phyloP scores from a whole-genome alignment of 2,888 invertebrate genomes.

The Thymelicus lineola region DNA sequence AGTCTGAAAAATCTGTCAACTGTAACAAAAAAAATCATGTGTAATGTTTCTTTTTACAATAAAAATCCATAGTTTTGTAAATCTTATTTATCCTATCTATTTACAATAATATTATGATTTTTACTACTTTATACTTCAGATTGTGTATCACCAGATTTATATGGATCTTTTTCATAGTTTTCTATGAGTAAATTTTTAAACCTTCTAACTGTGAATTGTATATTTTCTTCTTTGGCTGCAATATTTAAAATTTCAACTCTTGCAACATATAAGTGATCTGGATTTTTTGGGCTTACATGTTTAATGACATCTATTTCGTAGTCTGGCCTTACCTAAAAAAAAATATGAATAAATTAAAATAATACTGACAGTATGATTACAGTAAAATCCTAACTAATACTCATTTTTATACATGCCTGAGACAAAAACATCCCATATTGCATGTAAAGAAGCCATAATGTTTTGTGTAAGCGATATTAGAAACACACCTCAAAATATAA shows the following conservation, averaged over 20 bases:
- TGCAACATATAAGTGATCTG: constrained; percentile 88
- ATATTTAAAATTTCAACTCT: constrained; percentile 87
- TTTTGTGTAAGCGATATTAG: too few relatives aligned
- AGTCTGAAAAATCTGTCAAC: neutral
- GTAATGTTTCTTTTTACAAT: neutral
- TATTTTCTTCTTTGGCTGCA: constrained; percentile 81
- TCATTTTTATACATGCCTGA: too few relatives aligned
- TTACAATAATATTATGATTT: constrained; percentile 30
- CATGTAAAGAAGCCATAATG: too few relatives aligned
- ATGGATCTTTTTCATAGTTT: constrained; percentile 87
- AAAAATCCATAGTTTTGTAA: neutral
- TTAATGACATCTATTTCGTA: constrained; percentile 93
- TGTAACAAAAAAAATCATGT: neutral
- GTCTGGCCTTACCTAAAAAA: constrained; percentile 85
- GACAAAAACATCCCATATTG: too few relatives aligned
- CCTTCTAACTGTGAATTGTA: constrained; percentile 86
- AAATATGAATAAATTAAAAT: neutral
- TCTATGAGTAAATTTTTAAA: constrained; percentile 90
- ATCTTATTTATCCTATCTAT: constrained; percentile 35
- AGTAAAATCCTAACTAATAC: too few relatives aligned
- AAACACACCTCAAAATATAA: too few relatives aligned
- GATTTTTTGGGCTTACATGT: constrained; percentile 87
- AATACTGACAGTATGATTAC: too few relatives aligned
- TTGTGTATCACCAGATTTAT: constrained; percentile 60
- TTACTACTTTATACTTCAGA: constrained; percentile 44